These are phyloP conservation scores for Coluber constrictor DNA, from an alignment of 2,797 vertebrate genomes.

Conservation along the genomic window DNA sequence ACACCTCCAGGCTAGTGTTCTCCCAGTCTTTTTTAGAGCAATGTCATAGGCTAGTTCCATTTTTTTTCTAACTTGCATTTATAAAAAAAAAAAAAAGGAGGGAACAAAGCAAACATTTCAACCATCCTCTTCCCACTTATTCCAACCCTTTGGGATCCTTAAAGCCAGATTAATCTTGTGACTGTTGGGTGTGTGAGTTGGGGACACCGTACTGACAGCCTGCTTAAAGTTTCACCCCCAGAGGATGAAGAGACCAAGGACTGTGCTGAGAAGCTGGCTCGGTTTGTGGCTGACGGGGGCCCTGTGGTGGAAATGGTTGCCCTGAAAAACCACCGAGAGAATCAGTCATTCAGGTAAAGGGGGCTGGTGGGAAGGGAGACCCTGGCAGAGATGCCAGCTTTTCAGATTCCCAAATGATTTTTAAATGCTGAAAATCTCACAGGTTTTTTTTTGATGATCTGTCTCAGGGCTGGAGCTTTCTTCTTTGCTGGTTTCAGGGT, in stretches of 20 bases:
- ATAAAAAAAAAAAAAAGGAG: background rate
- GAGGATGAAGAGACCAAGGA: constrained; percentile 87
- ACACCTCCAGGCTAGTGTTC: background rate
- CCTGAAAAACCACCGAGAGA: constrained; percentile 85
- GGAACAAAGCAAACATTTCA: constrained; percentile 46
- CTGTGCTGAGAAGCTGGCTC: constrained; percentile 89
- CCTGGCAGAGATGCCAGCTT: background rate
- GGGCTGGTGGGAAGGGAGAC: background rate
- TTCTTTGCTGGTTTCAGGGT: background rate
- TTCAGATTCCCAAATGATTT: background rate
- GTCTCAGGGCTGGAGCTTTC: background rate
- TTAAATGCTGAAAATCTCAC: background rate
- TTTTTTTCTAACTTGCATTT: constrained; percentile 46
- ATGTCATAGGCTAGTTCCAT: constrained; percentile 49
- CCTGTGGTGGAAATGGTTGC: constrained; percentile 91
- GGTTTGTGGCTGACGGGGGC: constrained; percentile 90
- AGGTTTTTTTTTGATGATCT: background rate
- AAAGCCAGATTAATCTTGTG: constrained; percentile 86
- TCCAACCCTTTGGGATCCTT: constrained; percentile 78
- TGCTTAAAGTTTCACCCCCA: constrained; percentile 99
- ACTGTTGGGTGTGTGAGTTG: constrained; percentile 90
- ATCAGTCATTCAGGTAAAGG: constrained; percentile 86
- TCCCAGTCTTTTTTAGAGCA: background rate
- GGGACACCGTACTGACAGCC: constrained; percentile 94
- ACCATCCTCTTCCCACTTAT: constrained; percentile 65